phyloP scores from a whole-genome alignment of 2,797 vertebrate species.

The Xenentodon cancila region DNA sequence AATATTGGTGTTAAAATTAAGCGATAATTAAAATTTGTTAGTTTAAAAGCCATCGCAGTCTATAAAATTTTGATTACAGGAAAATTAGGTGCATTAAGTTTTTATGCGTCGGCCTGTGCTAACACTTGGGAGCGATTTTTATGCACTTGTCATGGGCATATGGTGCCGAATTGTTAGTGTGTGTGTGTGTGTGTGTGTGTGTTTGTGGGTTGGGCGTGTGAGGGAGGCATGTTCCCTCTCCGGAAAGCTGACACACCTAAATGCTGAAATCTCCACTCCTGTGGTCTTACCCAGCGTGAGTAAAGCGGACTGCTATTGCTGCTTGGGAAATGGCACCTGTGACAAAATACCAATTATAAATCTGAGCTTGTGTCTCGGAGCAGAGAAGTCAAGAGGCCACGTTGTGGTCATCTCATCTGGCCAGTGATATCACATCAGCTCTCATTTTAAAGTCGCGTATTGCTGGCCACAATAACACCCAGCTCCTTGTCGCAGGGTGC shows the following conservation, averaged over 20 bases:
- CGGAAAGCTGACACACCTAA: slow-evolving; percentile 65
- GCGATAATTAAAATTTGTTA: slow-evolving; percentile 98
- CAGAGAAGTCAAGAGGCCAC: slow-evolving; percentile 47
- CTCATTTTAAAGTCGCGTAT: slow-evolving; percentile 3
- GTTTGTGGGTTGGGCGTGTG: slow-evolving; percentile 41
- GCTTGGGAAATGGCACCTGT: slow-evolving; percentile 30
- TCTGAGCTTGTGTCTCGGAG: slow-evolving; percentile 35
- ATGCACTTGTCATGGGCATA: slow-evolving; percentile 85
- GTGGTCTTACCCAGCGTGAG: slow-evolving; percentile 59
- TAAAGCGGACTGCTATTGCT: slow-evolving; percentile 19
- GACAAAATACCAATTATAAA: slow-evolving; percentile 68
- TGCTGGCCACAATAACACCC: slow-evolving; percentile 28
- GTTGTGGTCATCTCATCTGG: slow-evolving; percentile 31
- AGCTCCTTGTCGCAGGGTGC: slow-evolving; percentile 46
- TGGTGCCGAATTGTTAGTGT: slow-evolving; percentile 66
- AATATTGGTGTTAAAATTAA: slow-evolving; percentile 95
- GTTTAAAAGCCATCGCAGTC: slow-evolving; percentile 95
- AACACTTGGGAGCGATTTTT: slow-evolving; percentile 94
- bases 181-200: slow-evolving; percentile 17
- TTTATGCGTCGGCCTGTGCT: slow-evolving; percentile 95
- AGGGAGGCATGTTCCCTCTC: slow-evolving; percentile 45
- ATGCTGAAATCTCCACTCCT: slow-evolving; percentile 53
- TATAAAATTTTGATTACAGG: slow-evolving; percentile 99
- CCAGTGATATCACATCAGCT: slow-evolving; percentile 55
- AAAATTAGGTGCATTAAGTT: slow-evolving; percentile 93